phyloP scores from a whole-genome alignment of 2,888 invertebrate genomes.

The Penaeus monodon region DNA sequence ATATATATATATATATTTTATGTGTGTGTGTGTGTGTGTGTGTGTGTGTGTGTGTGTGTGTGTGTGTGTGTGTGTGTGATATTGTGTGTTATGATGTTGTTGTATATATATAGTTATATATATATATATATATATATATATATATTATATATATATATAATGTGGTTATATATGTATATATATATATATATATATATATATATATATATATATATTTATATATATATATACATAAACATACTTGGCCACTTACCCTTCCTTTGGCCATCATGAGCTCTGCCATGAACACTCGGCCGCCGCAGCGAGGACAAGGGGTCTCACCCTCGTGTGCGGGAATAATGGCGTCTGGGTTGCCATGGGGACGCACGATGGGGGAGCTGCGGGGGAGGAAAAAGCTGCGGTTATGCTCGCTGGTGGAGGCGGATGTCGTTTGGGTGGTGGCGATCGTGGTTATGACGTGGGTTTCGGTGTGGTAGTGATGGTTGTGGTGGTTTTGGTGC shows the following conservation, averaged over 20 bases:
- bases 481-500: neutral
- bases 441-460: neutral
- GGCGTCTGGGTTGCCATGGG: constrained; percentile 64
- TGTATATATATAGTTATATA: constrained; percentile 37
- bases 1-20: too few relatives aligned
- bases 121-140: constrained; percentile 46
- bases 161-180: too few relatives aligned
- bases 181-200: constrained; percentile 47
- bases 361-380: constrained; percentile 61
- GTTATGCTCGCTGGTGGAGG: neutral
- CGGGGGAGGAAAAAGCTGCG: neutral
- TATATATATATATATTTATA: constrained; percentile 28
- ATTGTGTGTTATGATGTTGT: too few relatives aligned
- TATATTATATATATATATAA: constrained; percentile 36
- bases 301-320: constrained; percentile 60
- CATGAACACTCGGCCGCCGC: constrained; percentile 62
- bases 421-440: neutral
- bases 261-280: constrained; percentile 65
- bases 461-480: neutral
- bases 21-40: too few relatives aligned
- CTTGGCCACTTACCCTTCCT: constrained; percentile 50
- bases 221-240: constrained; percentile 26
- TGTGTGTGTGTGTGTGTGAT: too few relatives aligned
- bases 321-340: constrained; percentile 54
- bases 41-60: too few relatives aligned